Conservation (phyloP, 2,113 vertebrate species). For the Chunga burmeisteri region DNA sequence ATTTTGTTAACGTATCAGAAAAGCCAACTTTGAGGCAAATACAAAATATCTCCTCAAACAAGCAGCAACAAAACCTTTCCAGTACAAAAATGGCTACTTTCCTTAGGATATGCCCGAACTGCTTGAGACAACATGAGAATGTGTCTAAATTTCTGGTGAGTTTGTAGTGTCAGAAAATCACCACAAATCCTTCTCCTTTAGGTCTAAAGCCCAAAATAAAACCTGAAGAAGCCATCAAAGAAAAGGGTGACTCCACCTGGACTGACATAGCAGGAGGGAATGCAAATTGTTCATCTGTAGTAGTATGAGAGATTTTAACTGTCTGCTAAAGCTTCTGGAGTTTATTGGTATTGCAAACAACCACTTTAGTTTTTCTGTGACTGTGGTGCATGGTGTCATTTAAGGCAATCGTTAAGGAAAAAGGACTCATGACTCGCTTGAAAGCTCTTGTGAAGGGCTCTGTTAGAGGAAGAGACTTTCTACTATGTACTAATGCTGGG, state of each 20-base stretch:
- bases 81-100: not conserved
- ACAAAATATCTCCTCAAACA: not conserved
- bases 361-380: not conserved
- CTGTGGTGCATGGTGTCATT: constrained; percentile 16
- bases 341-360: not conserved
- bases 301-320: not conserved
- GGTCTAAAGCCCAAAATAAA: not conserved
- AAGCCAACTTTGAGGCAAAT: not conserved
- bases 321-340: not conserved
- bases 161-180: not conserved
- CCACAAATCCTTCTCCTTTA: not conserved
- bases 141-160: not conserved
- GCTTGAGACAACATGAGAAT: not conserved
- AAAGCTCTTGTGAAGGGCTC: not conserved
- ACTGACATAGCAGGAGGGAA: not conserved
- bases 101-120: not conserved
- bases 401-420: not conserved
- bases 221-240: not conserved
- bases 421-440: not conserved
- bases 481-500: not conserved
- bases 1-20: not conserved
- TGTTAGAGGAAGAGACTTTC: not conserved
- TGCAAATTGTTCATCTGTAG: not conserved
- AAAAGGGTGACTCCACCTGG: not conserved
- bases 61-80: not conserved